phyloP scores from a whole-genome alignment of 2,797 vertebrate genomes.

The Cynodonichthys magdalenae region DNA sequence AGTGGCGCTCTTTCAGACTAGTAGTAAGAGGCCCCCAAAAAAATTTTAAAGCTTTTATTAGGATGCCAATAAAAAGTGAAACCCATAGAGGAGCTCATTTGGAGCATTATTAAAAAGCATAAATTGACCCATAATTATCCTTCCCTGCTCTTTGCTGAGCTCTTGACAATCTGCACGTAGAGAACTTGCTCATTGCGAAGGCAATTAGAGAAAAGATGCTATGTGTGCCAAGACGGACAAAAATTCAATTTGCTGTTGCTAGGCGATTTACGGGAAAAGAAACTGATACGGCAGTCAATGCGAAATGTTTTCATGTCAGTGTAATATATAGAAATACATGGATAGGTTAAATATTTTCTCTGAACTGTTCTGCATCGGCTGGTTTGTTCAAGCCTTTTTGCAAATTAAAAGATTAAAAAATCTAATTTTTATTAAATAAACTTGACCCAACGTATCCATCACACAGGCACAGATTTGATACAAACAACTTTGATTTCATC shows the following conservation, averaged over 20 bases:
- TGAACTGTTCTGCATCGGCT: background rate
- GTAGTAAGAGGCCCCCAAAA: background rate
- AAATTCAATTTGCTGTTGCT: constrained; percentile 40
- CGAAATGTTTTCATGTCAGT: constrained; percentile 19
- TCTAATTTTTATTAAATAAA: no score
- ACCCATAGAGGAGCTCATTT: constrained; percentile 38
- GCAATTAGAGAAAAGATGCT: constrained; percentile 54
- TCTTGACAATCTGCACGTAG: constrained; percentile 43
- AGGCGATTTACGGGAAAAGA: constrained; percentile 32
- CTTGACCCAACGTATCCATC: no score
- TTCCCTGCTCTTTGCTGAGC: constrained; percentile 26
- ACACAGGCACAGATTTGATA: no score
- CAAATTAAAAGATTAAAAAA: constrained; percentile 13
- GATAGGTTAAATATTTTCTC: constrained; percentile 15
- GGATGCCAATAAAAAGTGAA: constrained; percentile 37
- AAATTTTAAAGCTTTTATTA: constrained; percentile 24
- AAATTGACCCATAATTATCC: constrained; percentile 62
- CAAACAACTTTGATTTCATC: no score
- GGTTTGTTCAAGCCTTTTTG: constrained; percentile 27
- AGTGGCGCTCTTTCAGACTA: constrained; percentile 29
- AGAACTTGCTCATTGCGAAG: constrained; percentile 29
- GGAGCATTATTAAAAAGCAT: constrained; percentile 53
- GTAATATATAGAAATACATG: constrained; percentile 3
- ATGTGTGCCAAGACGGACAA: constrained; percentile 19
- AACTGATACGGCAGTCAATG: background rate